Base-by-base conservation (phyloP, 1,140 invertebrate genomes). In the Drosophila athabasca region DNA sequence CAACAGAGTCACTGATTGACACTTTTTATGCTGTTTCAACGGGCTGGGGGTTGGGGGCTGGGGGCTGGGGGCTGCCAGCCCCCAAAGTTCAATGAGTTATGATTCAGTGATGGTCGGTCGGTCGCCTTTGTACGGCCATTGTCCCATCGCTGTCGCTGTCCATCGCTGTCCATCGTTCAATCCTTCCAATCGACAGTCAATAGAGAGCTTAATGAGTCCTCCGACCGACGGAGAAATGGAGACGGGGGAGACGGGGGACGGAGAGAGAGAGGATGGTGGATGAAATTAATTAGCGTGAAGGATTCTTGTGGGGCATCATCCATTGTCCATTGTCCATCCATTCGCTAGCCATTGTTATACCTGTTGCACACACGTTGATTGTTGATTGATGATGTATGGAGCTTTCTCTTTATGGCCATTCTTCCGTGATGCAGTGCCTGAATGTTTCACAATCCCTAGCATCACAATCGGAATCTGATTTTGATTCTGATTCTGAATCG, bases 21-120 rank as follows among this genome's bases (percentile, higher is more conserved):
- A 85, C 67, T 83, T 83, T 83, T 84, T 84, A 83, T 83, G 59
- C 58, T 70, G 73, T 46, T 55, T 52, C 54, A 60, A 39, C 73
- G 67, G n/a, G n/a, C n/a, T n/a, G n/a, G n/a, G n/a, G n/a, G n/a
- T n/a, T n/a, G n/a, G n/a, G n/a, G n/a, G n/a, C n/a, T n/a, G n/a
- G n/a, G n/a, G n/a, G n/a, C n/a, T n/a, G n/a, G n/a, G 65, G 44
- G 59, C 43, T 54, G 70, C 46, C 58, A 75, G 66, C 79, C 17
- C 17, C 17, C 67, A 83, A 66, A 84, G 80, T 84, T 84, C 80
- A 84, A 84, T 84, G 80, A 84, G 81, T 84, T 84, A 84, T 84
- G 80, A 80, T 85, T 85, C 62, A 39, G 22, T 31, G 53, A n/a
- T 46, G 17, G 17, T 19, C 17, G 17, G 17, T 19, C 17, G 48